Percentiles rank a stretch among this genome's conserved stretches.
These are phyloP conservation scores for Spheniscus humboldti DNA, from an alignment of 2,797 vertebrate species.

Conservation along the genomic window DNA sequence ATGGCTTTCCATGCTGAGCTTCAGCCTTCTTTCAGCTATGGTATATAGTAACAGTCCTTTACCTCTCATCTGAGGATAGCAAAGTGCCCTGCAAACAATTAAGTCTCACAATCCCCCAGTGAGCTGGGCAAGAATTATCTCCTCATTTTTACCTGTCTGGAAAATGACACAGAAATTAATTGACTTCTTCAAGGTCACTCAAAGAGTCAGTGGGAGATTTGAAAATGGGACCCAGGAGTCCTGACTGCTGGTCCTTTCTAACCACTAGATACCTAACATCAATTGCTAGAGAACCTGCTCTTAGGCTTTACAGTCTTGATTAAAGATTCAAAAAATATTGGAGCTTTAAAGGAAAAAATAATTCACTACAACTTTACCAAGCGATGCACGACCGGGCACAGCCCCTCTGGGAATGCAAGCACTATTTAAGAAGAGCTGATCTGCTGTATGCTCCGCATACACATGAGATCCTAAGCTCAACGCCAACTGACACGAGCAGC, in stretches of 20 bases:
- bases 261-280: slow-evolving; percentile 7
- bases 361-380: neutral
- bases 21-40: neutral
- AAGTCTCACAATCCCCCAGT: neutral
- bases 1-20: neutral
- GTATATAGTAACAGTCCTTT: neutral
- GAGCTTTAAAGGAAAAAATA: slow-evolving; percentile 1
- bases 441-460: neutral
- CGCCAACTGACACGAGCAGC: neutral
- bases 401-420: neutral
- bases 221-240: slow-evolving; percentile 46
- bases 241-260: slow-evolving; percentile 10
- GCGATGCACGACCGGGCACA: neutral
- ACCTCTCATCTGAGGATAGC: neutral
- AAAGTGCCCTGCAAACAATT: slow-evolving; percentile 42
- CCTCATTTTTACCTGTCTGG: slow-evolving; percentile 58
- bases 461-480: neutral
- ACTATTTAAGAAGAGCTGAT: neutral
- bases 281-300: neutral
- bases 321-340: slow-evolving; percentile 27
- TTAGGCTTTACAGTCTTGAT: slow-evolving; percentile 19
- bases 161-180: slow-evolving; percentile 57
- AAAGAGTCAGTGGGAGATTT: slow-evolving; percentile 5
- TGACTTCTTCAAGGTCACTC: slow-evolving; percentile 53
- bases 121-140: slow-evolving; percentile 32